Conservation (phyloP, 2,888 invertebrate genomes). For the Autographa gamma region DNA sequence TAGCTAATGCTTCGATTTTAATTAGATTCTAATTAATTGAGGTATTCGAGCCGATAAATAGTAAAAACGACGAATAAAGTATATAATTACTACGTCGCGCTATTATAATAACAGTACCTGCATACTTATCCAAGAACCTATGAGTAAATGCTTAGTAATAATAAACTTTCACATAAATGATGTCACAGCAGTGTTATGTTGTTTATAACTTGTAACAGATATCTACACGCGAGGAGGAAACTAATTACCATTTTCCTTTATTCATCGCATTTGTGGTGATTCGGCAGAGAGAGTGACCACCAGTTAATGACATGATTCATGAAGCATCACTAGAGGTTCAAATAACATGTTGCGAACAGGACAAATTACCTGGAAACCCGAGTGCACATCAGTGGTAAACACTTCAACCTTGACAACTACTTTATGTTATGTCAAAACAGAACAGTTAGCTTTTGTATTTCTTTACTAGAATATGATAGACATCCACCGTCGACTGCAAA, state of each 20-base stretch:
- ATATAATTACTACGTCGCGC: not conserved
- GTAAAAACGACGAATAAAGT: slow-evolving; percentile 18
- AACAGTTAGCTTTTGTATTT: not conserved
- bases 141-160: not conserved
- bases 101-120: no score
- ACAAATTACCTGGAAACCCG: slow-evolving; percentile 8
- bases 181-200: slow-evolving; percentile 17
- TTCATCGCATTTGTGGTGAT: slow-evolving; percentile 40
- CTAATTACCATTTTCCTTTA: slow-evolving; percentile 46
- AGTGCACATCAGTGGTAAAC: not conserved
- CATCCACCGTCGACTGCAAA: not conserved
- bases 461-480: no score
- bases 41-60: slow-evolving; percentile 18
- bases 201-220: slow-evolving; percentile 15
- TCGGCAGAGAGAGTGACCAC: slow-evolving; percentile 54
- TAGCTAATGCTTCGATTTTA: slow-evolving; percentile 45
- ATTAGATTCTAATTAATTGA: slow-evolving; percentile 49
- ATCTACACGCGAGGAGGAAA: slow-evolving; percentile 47
- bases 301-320: slow-evolving; percentile 70
- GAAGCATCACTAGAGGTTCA: slow-evolving; percentile 51
- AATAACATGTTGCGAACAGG: slow-evolving; percentile 2
- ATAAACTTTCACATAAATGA: slow-evolving; percentile 10
- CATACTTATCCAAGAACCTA: not conserved
- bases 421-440: not conserved
- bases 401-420: not conserved